Evolutionary conservation across 35 echinoderm and acorn worm species (phyloP), one percentile per base, ranked within the genome.

Genomic region (Heliocidaris tuberculata): DNA sequence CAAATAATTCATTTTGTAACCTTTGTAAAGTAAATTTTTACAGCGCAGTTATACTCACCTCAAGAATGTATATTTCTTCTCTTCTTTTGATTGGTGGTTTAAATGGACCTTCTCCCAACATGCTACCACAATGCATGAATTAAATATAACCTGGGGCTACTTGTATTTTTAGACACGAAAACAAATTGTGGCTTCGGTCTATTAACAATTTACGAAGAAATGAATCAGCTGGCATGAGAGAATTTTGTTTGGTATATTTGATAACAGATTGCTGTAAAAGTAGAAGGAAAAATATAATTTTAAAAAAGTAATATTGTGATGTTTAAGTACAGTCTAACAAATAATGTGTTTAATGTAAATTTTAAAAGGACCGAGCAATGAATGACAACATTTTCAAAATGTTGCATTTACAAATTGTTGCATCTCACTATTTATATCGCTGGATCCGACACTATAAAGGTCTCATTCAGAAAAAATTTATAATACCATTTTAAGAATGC

Each of bases 11-110:
- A 5, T 70, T 27, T 78, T 19, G 27, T 78, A 7, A 78, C 65
- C 21, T 19, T 78, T 78, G 3, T 9, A 27, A 24, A 78, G 21
- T 27, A 56, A 56, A 78, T 78, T 78, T 78, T 19, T 78, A 78
- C 65, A 78, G 65, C 65, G 65, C 65, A 78, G 27, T 27, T 78
- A 78, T 78, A 78, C 65, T 78, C 65, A 78, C 65, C 65, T 78
- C 65, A 78, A 78, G 27, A 78, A 24, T 78, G 9, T n/a, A n/a
- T 78, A 78, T 78, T 78, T 6, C 19, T 27, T 27, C 27, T 78
- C 7, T 24, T 9, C 65, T 78, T 27, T 78, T 78, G 65, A 27
- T 78, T 78, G 65, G 65, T n/a, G 65, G 21, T 78, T 24, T 6
- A 19, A 24, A 78, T 78, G 4, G 52, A 21, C 65, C 65, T 27